phyloP scores from a whole-genome alignment of 2,113 vertebrate genomes.

The Leuciscus idus region DNA sequence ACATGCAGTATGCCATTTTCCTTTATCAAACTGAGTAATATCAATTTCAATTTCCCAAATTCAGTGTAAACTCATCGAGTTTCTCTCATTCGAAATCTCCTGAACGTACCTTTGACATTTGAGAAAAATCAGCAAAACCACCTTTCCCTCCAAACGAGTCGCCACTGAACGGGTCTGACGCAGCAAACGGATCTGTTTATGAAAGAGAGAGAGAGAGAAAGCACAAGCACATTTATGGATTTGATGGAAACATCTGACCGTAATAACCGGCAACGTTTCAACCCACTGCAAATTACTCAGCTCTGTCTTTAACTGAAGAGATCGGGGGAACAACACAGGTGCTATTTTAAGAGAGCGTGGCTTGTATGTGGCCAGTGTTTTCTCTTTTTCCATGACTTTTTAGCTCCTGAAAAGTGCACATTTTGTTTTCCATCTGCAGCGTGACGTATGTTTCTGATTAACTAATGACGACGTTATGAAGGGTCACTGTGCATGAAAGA shows the following conservation, averaged over 20 bases:
- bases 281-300: neutral
- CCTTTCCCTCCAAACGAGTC: slow-evolving; percentile 80
- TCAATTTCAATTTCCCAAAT: neutral
- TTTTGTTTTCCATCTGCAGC: slow-evolving; percentile 60
- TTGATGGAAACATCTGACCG: slow-evolving; percentile 59
- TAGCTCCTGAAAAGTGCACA: slow-evolving; percentile 60
- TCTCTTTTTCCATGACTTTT: slow-evolving; percentile 76
- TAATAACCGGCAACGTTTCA: neutral
- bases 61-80: neutral
- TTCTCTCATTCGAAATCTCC: too few species aligned
- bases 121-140: slow-evolving; percentile 95
- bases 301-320: slow-evolving; percentile 15
- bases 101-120: slow-evolving; percentile 92
- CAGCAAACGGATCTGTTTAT: slow-evolving; percentile 85
- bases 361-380: slow-evolving; percentile 61
- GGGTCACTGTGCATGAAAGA: slow-evolving; percentile 63
- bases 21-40: neutral
- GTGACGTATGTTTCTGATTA: slow-evolving; percentile 74
- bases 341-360: slow-evolving; percentile 67
- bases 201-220: slow-evolving; percentile 1
- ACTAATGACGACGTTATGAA: slow-evolving; percentile 69
- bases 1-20: neutral
- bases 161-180: slow-evolving; percentile 84
- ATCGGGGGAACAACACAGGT: slow-evolving; percentile 29
- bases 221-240: slow-evolving; percentile 22